phyloP scores from a whole-genome alignment of 2,797 vertebrate genomes.

The Dryobates pubescens region DNA sequence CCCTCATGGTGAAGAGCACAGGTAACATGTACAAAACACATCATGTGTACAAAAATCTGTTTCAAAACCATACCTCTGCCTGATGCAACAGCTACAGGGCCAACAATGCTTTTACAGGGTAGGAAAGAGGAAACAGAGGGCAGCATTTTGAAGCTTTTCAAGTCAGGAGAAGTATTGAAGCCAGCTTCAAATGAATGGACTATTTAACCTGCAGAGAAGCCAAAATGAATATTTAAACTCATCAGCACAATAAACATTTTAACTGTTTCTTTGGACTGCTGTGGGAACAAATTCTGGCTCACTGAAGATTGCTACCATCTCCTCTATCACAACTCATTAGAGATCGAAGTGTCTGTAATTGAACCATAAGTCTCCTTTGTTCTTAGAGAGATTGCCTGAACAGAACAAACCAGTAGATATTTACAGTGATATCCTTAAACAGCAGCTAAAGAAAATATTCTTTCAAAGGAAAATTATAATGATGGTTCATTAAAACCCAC shows the following conservation, averaged over 20 bases:
- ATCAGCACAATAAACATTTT: not conserved
- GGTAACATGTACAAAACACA: too few species aligned
- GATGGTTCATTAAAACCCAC: constrained; percentile 20
- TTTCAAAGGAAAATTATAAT: constrained; percentile 33
- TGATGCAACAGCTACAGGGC: not conserved
- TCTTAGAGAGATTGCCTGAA: constrained; percentile 7
- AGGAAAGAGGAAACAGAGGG: not conserved
- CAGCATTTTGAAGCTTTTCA: constrained; percentile 7
- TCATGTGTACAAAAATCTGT: too few species aligned
- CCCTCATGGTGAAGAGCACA: too few species aligned
- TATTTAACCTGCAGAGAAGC: constrained; percentile 35
- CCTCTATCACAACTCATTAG: constrained; percentile 47
- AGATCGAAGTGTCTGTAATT: constrained; percentile 51
- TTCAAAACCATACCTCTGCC: not conserved
- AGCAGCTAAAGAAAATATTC: constrained; percentile 1
- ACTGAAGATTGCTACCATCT: constrained; percentile 23
- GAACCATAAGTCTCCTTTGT: constrained; percentile 42
- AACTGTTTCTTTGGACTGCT: constrained; percentile 19
- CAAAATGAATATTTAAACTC: constrained; percentile 45
- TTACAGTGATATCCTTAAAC: constrained; percentile 7
- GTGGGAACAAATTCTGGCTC: constrained; percentile 26
- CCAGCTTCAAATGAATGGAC: not conserved
- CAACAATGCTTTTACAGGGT: not conserved
- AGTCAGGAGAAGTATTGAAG: not conserved
- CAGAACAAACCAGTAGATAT: not conserved